Evolutionary conservation across 1,140 invertebrate genomes (phyloP).

Genomic region (Cherax quadricarinatus): DNA sequence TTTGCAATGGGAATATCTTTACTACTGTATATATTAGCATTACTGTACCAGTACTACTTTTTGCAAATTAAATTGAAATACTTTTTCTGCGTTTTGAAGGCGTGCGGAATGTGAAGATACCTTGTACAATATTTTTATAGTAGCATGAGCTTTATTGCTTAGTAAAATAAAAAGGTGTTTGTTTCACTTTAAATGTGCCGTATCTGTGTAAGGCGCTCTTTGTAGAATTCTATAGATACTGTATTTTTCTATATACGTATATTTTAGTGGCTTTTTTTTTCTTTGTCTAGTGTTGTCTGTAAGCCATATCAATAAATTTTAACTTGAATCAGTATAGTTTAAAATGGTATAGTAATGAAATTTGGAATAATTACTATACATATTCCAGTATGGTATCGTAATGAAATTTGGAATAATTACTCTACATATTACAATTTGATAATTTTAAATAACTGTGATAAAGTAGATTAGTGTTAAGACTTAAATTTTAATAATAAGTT

Average conservation of each 20-base stretch:
- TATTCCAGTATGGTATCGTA: no score
- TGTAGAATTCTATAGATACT: neutral
- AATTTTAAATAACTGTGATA: neutral
- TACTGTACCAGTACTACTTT: no score
- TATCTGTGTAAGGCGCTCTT: neutral
- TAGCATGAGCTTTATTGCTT: neutral
- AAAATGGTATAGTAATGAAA: neutral
- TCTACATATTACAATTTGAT: neutral
- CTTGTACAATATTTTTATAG: neutral
- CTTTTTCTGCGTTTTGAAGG: no score
- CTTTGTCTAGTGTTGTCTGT: neutral
- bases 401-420: neutral
- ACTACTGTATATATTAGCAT: no score
- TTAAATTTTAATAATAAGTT: neutral
- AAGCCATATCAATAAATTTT: no score
- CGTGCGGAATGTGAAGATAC: neutral
- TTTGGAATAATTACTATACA: neutral
- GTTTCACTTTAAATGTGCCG: neutral
- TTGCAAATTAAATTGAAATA: no score
- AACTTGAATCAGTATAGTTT: neutral
- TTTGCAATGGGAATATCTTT: no score
- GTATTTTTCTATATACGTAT: neutral
- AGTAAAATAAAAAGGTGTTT: neutral
- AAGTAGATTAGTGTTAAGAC: neutral
- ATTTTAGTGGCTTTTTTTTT: neutral